These are phyloP conservation scores for Chloroceryle amazona DNA, from an alignment of 2,797 vertebrate species.

Conservation along the genomic window DNA sequence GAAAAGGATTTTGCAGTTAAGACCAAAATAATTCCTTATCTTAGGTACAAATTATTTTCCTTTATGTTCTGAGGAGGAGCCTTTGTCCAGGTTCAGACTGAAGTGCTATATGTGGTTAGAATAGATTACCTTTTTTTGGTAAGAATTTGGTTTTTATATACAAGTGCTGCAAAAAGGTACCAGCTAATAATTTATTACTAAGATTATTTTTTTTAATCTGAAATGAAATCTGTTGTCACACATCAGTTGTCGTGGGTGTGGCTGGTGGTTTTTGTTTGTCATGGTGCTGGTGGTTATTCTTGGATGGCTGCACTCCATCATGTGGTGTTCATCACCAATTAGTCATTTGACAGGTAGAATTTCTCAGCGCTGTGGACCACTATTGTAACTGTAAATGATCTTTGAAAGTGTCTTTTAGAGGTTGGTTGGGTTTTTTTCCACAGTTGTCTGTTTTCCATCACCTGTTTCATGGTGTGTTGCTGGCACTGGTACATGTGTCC, in stretches of 20 bases:
- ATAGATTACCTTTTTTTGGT: neutral
- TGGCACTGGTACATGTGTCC: neutral
- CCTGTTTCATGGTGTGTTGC: neutral
- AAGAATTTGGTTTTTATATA: neutral
- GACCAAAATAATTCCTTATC: neutral
- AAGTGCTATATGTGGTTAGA: neutral
- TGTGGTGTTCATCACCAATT: conserved; percentile 62
- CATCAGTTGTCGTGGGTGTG: neutral
- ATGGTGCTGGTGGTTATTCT: conserved; percentile 39
- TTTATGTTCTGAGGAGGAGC: neutral
- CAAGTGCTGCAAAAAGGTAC: neutral
- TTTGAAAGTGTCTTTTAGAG: neutral
- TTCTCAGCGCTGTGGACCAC: conserved; percentile 44
- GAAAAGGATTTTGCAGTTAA: neutral
- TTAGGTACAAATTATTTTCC: neutral
- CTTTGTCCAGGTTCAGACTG: neutral
- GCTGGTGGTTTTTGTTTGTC: conserved; percentile 26
- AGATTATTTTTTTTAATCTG: neutral
- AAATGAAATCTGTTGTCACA: neutral
- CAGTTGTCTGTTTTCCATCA: conserved; percentile 19
- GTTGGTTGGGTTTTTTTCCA: neutral
- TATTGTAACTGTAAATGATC: conserved; percentile 33
- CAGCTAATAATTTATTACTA: neutral
- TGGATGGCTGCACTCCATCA: conserved; percentile 39
- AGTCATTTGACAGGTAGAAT: conserved; percentile 61